Base-by-base conservation (phyloP, 2,888 invertebrate genomes). In the Macrostomum cliftonense region DNA sequence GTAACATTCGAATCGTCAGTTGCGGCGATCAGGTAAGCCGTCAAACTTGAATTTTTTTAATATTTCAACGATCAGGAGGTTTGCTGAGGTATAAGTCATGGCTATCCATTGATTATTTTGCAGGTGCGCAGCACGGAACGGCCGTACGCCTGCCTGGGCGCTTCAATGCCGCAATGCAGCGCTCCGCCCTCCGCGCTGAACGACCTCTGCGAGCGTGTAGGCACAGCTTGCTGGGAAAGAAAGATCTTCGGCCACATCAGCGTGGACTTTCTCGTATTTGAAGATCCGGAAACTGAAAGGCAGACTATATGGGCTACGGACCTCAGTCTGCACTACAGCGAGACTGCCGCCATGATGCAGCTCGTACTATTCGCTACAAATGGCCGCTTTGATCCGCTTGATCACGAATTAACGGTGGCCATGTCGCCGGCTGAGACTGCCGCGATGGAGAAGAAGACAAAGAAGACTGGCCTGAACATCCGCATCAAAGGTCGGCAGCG, bases 201-300 rank as follows among this genome's bases (percentile, higher is more conserved):
- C 50, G 55, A 55, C 37, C 55, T 58, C 7, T 65, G 64, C 56
- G 53, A 57, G 28, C 60, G 56, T 45, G 60, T 70, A 14, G 66
- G 60, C 1, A 63, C 65, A 20, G 61, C 66, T 1, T 69, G 68
- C 55, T 63, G 63, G 54, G 55, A 61, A 2, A 55, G 66, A 45
- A 63, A 64, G 37, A 63, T 70, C 43, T 56, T 68, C 49, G 70
- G 70, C 48, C 62, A 66, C 52, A 56, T 67, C 51, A 56, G 61
- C 36, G 54, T 70, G n/a, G 66, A 68, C 53, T 69, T 70, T 61
- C 63, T 65, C 21, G 68, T 68, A 7, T 70, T 68, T 54, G 67
- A 69, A 40, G 59, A 68, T 50, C 59, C 61, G 1, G 58, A 59
- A 50, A 59, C 61, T n/a, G 60, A 65, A 58, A 55, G 62, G 39